These are phyloP conservation scores for Drosophila ercepeae DNA, from an alignment of 1,140 invertebrate genomes.

Conservation along the genomic window DNA sequence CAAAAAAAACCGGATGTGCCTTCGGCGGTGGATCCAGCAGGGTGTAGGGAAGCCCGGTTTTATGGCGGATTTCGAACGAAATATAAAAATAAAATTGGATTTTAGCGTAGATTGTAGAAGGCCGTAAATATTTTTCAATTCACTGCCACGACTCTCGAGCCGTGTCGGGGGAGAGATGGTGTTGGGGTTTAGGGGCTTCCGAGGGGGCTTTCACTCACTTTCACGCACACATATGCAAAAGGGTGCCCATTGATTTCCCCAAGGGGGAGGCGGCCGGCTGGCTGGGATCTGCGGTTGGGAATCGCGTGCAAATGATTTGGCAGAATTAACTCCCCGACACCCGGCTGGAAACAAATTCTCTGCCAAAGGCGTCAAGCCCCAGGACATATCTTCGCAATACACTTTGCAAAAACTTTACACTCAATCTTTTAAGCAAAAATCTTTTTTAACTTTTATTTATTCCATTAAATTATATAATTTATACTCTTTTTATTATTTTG, in stretches of 20 bases:
- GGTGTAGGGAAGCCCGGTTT: slow-evolving; percentile 49
- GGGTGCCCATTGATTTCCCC: slow-evolving; percentile 63
- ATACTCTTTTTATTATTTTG: neutral
- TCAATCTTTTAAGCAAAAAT: too few species aligned
- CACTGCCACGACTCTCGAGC: slow-evolving; percentile 39
- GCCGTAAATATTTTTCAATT: slow-evolving; percentile 82
- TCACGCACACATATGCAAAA: slow-evolving; percentile 23
- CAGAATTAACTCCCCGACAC: slow-evolving; percentile 67
- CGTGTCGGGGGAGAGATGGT: slow-evolving; percentile 1
- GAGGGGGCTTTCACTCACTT: neutral
- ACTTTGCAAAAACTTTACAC: neutral
- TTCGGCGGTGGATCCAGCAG: too few species aligned
- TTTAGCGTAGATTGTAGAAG: slow-evolving; percentile 76
- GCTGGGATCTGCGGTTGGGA: slow-evolving; percentile 55
- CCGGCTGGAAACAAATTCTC: slow-evolving; percentile 32
- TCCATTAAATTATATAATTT: neutral
- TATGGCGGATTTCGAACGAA: slow-evolving; percentile 69
- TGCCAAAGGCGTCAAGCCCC: slow-evolving; percentile 8
- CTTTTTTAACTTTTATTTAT: neutral
- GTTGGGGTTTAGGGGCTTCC: slow-evolving; percentile 14
- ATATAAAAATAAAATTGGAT: slow-evolving; percentile 82
- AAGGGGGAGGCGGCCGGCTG: slow-evolving; percentile 25
- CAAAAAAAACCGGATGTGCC: slow-evolving; percentile 11
- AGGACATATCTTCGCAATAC: slow-evolving; percentile 1
- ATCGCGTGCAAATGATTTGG: slow-evolving; percentile 79